Evolutionary conservation across 2,797 vertebrate species (phyloP), one percentile per base, ranked within the genome.

Genomic region (Onychomys torridus): DNA sequence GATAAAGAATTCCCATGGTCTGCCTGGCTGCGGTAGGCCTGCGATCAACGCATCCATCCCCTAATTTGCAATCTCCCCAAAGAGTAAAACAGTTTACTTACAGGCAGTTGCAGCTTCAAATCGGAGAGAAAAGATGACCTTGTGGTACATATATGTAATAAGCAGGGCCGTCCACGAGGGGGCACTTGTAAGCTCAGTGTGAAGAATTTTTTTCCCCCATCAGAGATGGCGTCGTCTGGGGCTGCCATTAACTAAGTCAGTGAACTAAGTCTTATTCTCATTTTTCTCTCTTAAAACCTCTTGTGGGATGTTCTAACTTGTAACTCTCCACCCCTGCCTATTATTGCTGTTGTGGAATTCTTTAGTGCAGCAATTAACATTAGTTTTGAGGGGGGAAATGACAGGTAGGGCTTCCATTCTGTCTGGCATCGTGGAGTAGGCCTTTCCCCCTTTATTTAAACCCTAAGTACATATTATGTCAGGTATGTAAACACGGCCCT

Each of bases 141-240:
- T 76, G 86, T 34, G 52, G 1, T 0, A 0, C 71, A n/a, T 49
- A 69, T 63, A 29, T 78, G 91, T 97, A 46, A 25, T 94, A 17
- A 79, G 8, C 40, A 37, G 59, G 34, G 12, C n/a, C 78, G 83
- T 71, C 98, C 98, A 98, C 98, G 90, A 98, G 98, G 92, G 97
- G 98, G 98, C 98, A 92, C 96, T 93, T 98, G 94, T 69, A 83
- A 94, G 96, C 97, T 98, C 97, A 77, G 71, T 71, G 92, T 96
- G 8, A 0, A 6, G 65, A 34, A 11, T 2, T 63, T 63, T 63
- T 17, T 37, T 37, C 37, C 63, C 52, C 6, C 5, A 77, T 90
- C 37, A 9, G 17, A 43, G 49, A 46, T 75, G 37, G 2, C 16
- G 1, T 61, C 52, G 59, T n/a, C 32, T 65, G 83, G 43, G 27